These are phyloP conservation scores for Myzus persicae DNA, from an alignment of 1,140 invertebrate genomes.

Conservation along the genomic window DNA sequence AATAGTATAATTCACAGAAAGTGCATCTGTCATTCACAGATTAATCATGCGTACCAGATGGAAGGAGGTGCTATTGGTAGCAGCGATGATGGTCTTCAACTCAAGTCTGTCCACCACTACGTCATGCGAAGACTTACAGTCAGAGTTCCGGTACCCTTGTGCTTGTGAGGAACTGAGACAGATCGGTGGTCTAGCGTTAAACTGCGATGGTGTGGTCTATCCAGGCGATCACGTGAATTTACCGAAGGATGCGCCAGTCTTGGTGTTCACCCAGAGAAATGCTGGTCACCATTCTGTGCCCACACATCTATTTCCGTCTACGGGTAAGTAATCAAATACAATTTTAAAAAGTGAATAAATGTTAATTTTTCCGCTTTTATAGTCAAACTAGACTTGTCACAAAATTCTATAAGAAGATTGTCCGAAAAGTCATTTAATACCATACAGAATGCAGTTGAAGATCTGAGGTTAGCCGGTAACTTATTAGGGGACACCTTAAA, in stretches of 20 bases:
- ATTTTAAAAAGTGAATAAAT: not conserved
- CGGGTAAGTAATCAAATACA: conserved; percentile 64
- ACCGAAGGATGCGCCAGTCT: conserved; percentile 77
- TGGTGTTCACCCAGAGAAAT: conserved; percentile 77
- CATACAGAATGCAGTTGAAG: conserved; percentile 72
- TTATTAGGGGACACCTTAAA: conserved; percentile 86
- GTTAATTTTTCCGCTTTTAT: conserved; percentile 68
- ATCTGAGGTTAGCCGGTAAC: conserved; percentile 80
- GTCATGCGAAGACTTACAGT: conserved; percentile 60
- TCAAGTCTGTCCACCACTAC: not conserved
- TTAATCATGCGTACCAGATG: conserved; percentile 16
- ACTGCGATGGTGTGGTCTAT: conserved; percentile 86
- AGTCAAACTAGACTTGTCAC: conserved; percentile 79
- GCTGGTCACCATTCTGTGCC: conserved; percentile 82
- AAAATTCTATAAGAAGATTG: conserved; percentile 80
- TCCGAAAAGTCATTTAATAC: conserved; percentile 78
- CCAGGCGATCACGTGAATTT: conserved; percentile 76
- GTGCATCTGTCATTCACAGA: too few species aligned
- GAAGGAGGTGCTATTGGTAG: not conserved
- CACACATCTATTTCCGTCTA: conserved; percentile 68
- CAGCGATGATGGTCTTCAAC: not conserved
- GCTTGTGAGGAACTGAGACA: conserved; percentile 57
- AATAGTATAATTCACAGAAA: too few species aligned
- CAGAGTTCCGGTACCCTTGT: conserved; percentile 61
- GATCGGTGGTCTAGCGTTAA: conserved; percentile 66